These are phyloP conservation scores for Epinephelus lanceolatus DNA, from an alignment of 2,113 vertebrate genomes.

Conservation along the genomic window DNA sequence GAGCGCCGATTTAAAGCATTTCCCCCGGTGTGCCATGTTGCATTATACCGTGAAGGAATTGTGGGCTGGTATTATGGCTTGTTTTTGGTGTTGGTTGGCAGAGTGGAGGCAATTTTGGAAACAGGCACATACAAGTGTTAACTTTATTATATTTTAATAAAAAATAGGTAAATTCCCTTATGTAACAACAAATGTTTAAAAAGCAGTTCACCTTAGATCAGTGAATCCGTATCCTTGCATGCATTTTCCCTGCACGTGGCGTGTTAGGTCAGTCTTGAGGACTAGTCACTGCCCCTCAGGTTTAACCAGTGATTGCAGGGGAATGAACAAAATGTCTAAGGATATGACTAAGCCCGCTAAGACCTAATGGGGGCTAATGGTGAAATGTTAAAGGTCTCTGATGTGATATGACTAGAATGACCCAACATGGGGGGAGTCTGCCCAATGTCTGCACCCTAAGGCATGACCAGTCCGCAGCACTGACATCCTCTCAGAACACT, in stretches of 20 bases:
- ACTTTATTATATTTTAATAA: slow-evolving; percentile 14
- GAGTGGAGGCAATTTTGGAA: slow-evolving; percentile 32
- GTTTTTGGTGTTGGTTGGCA: slow-evolving; percentile 58
- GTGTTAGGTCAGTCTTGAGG: slow-evolving; percentile 15
- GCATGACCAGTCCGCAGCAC: slow-evolving; percentile 17
- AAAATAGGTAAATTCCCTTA: not conserved
- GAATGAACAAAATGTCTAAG: slow-evolving; percentile 55
- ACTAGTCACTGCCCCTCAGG: slow-evolving; percentile 34
- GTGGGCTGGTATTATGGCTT: slow-evolving; percentile 51
- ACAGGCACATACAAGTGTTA: slow-evolving; percentile 18
- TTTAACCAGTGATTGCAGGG: slow-evolving; percentile 29
- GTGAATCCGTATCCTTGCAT: slow-evolving; percentile 13
- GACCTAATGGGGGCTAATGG: slow-evolving; percentile 55
- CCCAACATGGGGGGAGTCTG: slow-evolving; percentile 36
- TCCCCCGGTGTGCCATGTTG: slow-evolving; percentile 56
- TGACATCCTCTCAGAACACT: slow-evolving; percentile 53
- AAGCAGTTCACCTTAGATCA: not conserved
- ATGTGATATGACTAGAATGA: slow-evolving; percentile 62
- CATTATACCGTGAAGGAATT: slow-evolving; percentile 64
- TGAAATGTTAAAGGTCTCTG: slow-evolving; percentile 62
- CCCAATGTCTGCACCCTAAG: slow-evolving; percentile 45
- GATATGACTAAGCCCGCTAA: slow-evolving; percentile 55
- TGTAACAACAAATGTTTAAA: slow-evolving; percentile 12
- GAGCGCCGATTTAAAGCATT: slow-evolving; percentile 53
- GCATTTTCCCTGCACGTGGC: slow-evolving; percentile 3